Evolutionary conservation across 1,140 invertebrate species (phyloP), one percentile per base, ranked within the genome.

Genomic region (Habropoda laboriosa): DNA sequence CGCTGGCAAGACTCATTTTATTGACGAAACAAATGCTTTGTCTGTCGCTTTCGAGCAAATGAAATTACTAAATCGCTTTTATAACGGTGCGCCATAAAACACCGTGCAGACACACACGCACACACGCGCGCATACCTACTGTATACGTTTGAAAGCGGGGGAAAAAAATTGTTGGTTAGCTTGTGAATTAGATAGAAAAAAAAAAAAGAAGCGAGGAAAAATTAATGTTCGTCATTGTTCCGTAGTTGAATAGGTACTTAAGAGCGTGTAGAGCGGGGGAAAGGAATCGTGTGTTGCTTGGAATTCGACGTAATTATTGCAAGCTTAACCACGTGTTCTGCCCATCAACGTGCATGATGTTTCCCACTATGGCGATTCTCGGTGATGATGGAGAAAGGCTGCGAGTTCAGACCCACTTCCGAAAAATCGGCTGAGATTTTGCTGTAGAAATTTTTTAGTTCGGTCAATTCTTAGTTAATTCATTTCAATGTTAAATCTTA

Each of bases 231-330:
- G 40, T 64, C 40, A 47, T 58, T 47, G 70, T 60, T 47, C 8
- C 55, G 18, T 30, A 13, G 7, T 35, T 58, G 70, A 58, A 60
- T 35, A 12, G 40, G 51, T 53, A 18, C 24, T 45, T 42, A 42
- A 8, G 27, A 58, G 27, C 40, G 30, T 13, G n/a, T n/a, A n/a
- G n/a, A 16, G 4, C 24, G 21, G 13, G 24, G 40, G 12, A 55
- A 63, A 79, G 27, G 76, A 42, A 76, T 80, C 58, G 63, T 66
- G 40, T n/a, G 47, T 47, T 40, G 32, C 6, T 38, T 32, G 71
- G 47, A 70, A 80, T 82, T 68, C 70, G 76, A 61, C 35, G 64
- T 80, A 76, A 83, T 75, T 80, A 83, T 53, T 51, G 66, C 60
- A 47, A 60, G 66, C 70, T 76, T 75, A 80, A 80, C 78, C 76